These are phyloP conservation scores for Seira musarum DNA, from an alignment of 2,888 invertebrate species.

Conservation along the genomic window DNA sequence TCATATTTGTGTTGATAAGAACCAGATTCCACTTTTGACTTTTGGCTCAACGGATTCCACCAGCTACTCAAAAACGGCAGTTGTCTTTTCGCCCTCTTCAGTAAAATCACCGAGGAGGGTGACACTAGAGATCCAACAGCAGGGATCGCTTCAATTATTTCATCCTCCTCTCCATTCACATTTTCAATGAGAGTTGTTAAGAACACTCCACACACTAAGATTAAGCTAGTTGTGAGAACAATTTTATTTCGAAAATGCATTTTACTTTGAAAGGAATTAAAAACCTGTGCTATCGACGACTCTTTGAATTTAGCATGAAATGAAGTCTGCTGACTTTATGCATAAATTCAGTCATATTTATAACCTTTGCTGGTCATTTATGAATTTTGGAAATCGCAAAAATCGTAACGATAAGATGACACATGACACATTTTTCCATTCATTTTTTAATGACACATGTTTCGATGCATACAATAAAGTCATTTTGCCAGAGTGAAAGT, in stretches of 20 bases:
- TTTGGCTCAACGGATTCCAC: slow-evolving; percentile 49
- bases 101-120: slow-evolving; percentile 31
- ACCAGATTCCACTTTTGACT: slow-evolving; percentile 41
- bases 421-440: no score
- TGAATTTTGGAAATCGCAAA: no score
- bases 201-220: slow-evolving; percentile 39
- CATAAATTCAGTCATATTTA: not conserved
- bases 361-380: not conserved
- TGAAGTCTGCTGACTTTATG: no score
- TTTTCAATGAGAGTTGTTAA: slow-evolving; percentile 36
- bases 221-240: not conserved
- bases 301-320: no score
- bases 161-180: slow-evolving; percentile 41
- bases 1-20: slow-evolving; percentile 10
- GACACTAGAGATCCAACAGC: slow-evolving; percentile 21
- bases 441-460: no score
- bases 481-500: no score
- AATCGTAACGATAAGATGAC: no score
- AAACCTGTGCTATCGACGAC: not conserved
- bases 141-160: slow-evolving; percentile 43
- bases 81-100: slow-evolving; percentile 61
- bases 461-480: no score
- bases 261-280: slow-evolving; percentile 10
- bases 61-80: slow-evolving; percentile 66
- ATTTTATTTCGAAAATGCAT: slow-evolving; percentile 23